Base-by-base conservation (phyloP, 1,140 invertebrate genomes). In the Papilio polytes region DNA sequence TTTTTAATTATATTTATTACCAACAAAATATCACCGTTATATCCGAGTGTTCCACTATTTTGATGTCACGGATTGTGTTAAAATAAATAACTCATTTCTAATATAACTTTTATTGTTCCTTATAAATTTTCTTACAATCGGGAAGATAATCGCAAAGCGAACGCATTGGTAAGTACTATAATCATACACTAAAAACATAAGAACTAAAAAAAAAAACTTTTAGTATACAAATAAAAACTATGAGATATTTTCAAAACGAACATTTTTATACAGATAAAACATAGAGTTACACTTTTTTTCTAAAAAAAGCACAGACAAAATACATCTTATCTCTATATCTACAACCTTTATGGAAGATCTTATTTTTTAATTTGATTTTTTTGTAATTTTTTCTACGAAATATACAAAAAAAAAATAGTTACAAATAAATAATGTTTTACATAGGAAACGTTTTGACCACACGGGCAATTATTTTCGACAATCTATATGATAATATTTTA, bases 91-190 rank as follows among this genome's bases (percentile, higher is more conserved):
- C 73, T 82, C 81, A 82, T 74, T 41, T 84, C 85, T 89, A 90
- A 93, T 94, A 94, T 92, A 94, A 92, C 87, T 94, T 94, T 94
- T 92, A 92, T 94, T 93, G 85, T 83, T 91, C 84, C 87, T 92
- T 92, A 93, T 91, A 94, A 92, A 94, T 91, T 93, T 92, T 94
- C 90, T 93, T 94, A 94, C 84, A 92, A 92, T 89, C 90, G 92
- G 89, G 89, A 94, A 94, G 91, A 92, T 91, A 90, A 86, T 92
- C 90, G 90, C 93, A 86, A 89, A 90, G 91, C 90, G 91, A 89
- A 90, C 90, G 85, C 88, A 51, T 87, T 86, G 85, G 85, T 77
- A 83, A 87, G 83, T 89, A 89, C 88, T 90, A 91, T 79, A 81
- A 84, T 88, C 86, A 89, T 90, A 83, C 85, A 89, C 86, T 80